Percentiles rank a stretch among this genome's conserved stretches.
Conservation (phyloP, 2,113 vertebrate species). For the Myrmophylax atrothorax region DNA sequence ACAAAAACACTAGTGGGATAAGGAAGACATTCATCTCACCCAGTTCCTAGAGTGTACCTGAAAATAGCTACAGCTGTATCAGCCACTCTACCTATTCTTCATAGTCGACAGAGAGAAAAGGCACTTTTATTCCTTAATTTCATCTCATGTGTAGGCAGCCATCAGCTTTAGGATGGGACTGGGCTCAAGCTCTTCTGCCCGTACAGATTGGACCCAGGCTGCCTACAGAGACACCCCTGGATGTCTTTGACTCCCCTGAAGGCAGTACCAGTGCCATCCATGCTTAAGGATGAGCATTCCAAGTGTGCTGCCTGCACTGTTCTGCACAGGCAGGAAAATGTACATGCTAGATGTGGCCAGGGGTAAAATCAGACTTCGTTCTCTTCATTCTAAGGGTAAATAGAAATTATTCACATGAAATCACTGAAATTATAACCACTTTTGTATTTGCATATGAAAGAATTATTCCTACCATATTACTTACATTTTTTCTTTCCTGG, state of each 20-base stretch:
- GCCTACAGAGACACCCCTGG: background rate
- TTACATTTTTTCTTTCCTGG: background rate
- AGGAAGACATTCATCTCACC: background rate
- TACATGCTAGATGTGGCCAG: background rate
- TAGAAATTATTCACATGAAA: background rate
- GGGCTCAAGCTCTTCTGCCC: background rate
- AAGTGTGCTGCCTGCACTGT: rapidly evolving
- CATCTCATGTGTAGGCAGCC: background rate
- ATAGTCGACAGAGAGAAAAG: background rate
- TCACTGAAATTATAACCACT: background rate
- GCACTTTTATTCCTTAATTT: background rate
- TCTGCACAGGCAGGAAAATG: background rate
- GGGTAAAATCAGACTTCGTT: background rate
- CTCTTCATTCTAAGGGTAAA: background rate
- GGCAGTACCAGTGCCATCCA: too few species aligned
- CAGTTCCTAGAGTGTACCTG: background rate
- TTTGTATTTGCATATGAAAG: background rate
- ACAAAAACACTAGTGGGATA: background rate
- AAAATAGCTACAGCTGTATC: background rate
- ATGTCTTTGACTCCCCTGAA: background rate
- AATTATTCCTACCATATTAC: background rate
- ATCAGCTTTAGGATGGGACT: background rate
- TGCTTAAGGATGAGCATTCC: background rate
- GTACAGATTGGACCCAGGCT: background rate
- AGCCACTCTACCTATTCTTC: background rate